Evolutionary conservation across 1,140 invertebrate species (phyloP), one percentile per base, ranked within the genome.

Genomic region (Scaptomyza montana): DNA sequence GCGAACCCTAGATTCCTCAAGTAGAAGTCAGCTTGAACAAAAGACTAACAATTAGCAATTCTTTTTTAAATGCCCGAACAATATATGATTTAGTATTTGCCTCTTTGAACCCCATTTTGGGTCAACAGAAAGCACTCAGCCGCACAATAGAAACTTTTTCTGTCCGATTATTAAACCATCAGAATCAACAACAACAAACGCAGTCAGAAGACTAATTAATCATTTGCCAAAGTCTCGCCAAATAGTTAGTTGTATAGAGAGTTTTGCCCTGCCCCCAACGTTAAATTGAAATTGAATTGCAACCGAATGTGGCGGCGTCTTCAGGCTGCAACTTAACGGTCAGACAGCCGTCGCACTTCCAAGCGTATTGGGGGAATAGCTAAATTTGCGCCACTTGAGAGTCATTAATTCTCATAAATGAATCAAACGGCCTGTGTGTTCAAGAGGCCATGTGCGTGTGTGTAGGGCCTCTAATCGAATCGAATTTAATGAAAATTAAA

Each of bases 261-360:
- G 65, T 55, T 72, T 50, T 57, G n/a, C 19, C 2, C 7, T 45
- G 21, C 41, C 47, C 49, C 62, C 47, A 36, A 10, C 33, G 33
- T 69, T 72, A 78, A 89, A 89, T 89, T 74, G 79, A 89, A 84
- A 84, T 89, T 89, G 80, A 89, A 89, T 89, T 89, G 80, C 55
- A 78, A 76, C 75, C 75, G 68, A 57, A 61, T 21, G 16, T 57
- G 19, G 13, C n/a, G 33, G 50, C 49, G 28, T 46, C 28, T 60
- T 60, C 45, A 41, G 50, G 36, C 50, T 39, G 68, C 67, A 69
- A 57, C 63, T 6, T 25, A 69, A 62, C 55, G 67, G 12, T 43
- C 39, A 36, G 39, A 43, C 39, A n/a, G 39, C n/a, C 12, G 39
- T n/a, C 12, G 12, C 3, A 2, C 3, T n/a, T 13, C 21, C 21